phyloP scores from a whole-genome alignment of 1,140 invertebrate species.

The Meloidogyne floridensis region DNA sequence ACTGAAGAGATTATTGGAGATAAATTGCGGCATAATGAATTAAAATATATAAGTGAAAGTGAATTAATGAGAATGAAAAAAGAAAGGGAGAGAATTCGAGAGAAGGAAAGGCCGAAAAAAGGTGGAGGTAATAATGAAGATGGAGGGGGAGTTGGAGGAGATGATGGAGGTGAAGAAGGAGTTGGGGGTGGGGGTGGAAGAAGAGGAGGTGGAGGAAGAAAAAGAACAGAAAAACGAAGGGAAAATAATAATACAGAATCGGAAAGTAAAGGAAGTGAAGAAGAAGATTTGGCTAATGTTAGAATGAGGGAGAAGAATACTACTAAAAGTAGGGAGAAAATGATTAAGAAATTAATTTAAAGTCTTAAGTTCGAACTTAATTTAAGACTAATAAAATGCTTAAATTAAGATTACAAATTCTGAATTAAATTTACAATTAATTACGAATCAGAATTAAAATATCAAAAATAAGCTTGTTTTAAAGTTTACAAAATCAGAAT shows the following conservation, averaged over 20 bases:
- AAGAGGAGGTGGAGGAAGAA: slow-evolving; percentile 7
- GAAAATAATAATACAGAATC: slow-evolving; percentile 12
- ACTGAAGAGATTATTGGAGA: slow-evolving; percentile 53
- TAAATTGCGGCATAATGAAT: slow-evolving; percentile 53
- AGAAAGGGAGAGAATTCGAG: slow-evolving; percentile 26
- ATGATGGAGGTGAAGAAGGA: slow-evolving; percentile 1
- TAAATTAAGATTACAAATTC: too few relatives aligned
- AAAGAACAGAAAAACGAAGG: slow-evolving; percentile 19
- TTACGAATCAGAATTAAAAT: too few relatives aligned
- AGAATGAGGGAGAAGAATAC: slow-evolving; percentile 18
- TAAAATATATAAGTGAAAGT: slow-evolving; percentile 42
- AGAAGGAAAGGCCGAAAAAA: slow-evolving; percentile 28
- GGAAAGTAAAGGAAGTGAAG: slow-evolving; percentile 9
- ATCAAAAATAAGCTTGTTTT: too few relatives aligned
- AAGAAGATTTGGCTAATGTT: slow-evolving; percentile 13
- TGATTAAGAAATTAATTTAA: background rate
- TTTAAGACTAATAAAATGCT: too few relatives aligned
- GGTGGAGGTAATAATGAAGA: slow-evolving; percentile 22
- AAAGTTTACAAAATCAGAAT: background rate
- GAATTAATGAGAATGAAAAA: slow-evolving; percentile 20
- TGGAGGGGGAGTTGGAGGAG: background rate
- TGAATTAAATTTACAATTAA: too few relatives aligned
- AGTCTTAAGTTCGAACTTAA: background rate
- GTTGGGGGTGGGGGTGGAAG: background rate
- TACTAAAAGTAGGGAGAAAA: slow-evolving; percentile 2